Base-by-base conservation (phyloP, 2,797 vertebrate genomes). In the Paguma larvata region DNA sequence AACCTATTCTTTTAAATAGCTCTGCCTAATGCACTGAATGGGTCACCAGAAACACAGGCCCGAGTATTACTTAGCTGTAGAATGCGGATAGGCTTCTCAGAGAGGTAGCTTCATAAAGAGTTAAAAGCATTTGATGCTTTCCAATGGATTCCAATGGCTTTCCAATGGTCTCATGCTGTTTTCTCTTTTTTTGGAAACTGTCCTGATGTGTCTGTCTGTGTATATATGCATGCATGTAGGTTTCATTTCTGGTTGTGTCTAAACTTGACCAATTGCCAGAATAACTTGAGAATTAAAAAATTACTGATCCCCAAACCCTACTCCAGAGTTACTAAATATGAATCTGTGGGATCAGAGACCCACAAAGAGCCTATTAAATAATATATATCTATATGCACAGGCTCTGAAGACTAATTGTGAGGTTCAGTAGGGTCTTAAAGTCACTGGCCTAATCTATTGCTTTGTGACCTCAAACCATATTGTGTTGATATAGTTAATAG, bases 1-100 rank as follows among this genome's bases (percentile, higher is more conserved):
- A 53, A 18, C 51, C 16, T 62, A 77, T 75, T 95, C 53, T 88
- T 90, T 78, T n/a, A 82, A 95, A 68, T 63, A 93, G 72, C 82
- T 79, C 90, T 86, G 70, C 79, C 89, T 86, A 79, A 48, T 70
- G 75, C 51, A 59, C 3, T 80, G 15, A 88, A 84, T 53, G 59
- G 70, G 79, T 84, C 70, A 63, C 51, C 56, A 68, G 89, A 67
- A 67, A 48, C 6, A 44, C 18, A n/a, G 75, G 77, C 63, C 48
- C 4, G 30, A 83, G 77, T 4, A 67, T 9, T 41, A 38, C 84
- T 93, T 23, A 51, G 51, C 86, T 84, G 25, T 16, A 83, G 38
- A 72, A 30, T 1, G 10, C 8, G 3, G 56, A 48, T 0, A 41
- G 65, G 51, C 68, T 91, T 95, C 56, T 94, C 30, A 2, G 7